phyloP scores from a whole-genome alignment of 2,888 invertebrate species.

The Drosophila setosimentum region DNA sequence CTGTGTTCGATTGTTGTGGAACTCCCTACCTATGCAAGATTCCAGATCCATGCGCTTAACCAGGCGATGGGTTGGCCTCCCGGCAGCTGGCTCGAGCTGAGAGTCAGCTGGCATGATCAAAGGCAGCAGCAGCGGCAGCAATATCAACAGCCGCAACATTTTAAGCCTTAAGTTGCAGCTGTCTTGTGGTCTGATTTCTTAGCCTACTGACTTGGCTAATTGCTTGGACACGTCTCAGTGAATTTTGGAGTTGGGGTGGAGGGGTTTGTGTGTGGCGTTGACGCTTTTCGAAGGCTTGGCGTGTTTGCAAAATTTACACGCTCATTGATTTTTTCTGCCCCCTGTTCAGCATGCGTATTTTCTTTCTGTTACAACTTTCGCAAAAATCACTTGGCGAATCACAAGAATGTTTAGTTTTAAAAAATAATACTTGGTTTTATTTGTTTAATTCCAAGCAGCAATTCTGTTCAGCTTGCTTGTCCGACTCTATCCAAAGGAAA shows the following conservation, averaged over 20 bases:
- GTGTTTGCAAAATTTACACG: constrained; percentile 77
- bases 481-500: constrained; percentile 74
- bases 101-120: constrained; percentile 51
- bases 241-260: not conserved
- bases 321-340: constrained; percentile 69
- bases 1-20: not conserved
- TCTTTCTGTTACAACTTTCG: not conserved
- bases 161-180: constrained; percentile 13
- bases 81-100: constrained; percentile 55
- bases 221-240: constrained; percentile 59
- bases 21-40: constrained; percentile 82
- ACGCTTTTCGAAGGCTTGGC: constrained; percentile 63
- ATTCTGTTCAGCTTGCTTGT: constrained; percentile 15
- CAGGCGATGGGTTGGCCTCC: constrained; percentile 65
- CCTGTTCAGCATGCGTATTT: constrained; percentile 17
- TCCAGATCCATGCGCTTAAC: constrained; percentile 85
- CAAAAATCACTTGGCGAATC: not conserved
- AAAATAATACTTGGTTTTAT: not conserved
- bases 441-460: not conserved
- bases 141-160: constrained; percentile 38
- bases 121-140: constrained; percentile 48
- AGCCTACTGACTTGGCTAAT: constrained; percentile 25
- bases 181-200: constrained; percentile 47
- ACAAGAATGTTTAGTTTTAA: constrained; percentile 6
- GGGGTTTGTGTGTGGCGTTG: constrained; percentile 4